Evolutionary conservation across 1,140 invertebrate genomes (phyloP).

Genomic region (Dendrolimus kikuchii): DNA sequence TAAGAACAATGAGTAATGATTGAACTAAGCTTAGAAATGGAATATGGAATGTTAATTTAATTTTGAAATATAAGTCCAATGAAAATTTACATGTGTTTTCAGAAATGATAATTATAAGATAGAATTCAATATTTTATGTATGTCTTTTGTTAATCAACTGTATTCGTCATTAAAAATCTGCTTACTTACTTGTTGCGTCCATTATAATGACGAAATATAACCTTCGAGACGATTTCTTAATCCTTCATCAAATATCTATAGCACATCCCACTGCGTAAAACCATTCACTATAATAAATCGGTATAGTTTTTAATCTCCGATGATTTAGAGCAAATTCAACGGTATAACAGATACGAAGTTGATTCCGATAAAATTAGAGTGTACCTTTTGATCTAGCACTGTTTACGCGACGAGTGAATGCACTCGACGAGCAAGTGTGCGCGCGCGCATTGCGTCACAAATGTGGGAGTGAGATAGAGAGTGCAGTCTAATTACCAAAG

Average conservation of each 20-base stretch:
- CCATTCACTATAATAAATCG: conserved; percentile 1
- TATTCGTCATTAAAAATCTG: conserved; percentile 10
- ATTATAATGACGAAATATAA: conserved; percentile 50
- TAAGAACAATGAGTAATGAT: neutral
- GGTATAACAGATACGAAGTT: neutral
- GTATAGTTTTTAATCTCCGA: too few species aligned
- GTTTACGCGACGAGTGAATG: conserved; percentile 47
- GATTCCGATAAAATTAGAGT: conserved; percentile 7
- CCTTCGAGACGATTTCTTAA: conserved; percentile 47
- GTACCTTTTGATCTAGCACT: conserved; percentile 21
- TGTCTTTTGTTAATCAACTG: too few species aligned
- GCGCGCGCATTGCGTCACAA: conserved; percentile 39
- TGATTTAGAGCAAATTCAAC: too few species aligned
- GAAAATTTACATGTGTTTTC: neutral
- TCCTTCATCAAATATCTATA: conserved; percentile 16
- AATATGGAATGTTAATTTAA: neutral
- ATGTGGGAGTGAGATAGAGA: conserved; percentile 25
- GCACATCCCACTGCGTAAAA: conserved; percentile 11
- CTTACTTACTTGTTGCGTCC: conserved; percentile 65
- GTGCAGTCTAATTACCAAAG: neutral
- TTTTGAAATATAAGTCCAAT: neutral
- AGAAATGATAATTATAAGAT: neutral
- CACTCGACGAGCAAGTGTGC: conserved; percentile 33
- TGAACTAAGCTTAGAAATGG: neutral
- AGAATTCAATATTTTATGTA: too few species aligned